Base-by-base conservation (phyloP, 2,888 invertebrate species). In the Mongoloraphidia duomilia region DNA sequence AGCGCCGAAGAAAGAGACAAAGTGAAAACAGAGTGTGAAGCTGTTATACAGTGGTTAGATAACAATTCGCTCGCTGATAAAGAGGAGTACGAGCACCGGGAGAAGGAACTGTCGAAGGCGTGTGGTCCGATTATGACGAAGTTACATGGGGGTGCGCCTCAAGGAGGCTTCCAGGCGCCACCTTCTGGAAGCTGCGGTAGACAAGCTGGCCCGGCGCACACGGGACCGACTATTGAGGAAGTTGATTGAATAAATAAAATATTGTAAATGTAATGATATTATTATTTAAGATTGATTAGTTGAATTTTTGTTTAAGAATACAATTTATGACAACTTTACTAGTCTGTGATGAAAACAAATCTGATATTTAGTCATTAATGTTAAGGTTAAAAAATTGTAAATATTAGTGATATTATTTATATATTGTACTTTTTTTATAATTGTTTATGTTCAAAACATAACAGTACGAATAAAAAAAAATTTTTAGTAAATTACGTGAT, bases 31-130 rank as follows among this genome's bases (percentile, higher is more conserved):
- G 69, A 72, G 53, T 79, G 79, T 57, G 74, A 77, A 0, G 75
- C 76, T 3, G 69, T 72, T 34, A 60, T 84, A 45, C 68, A 70
- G 46, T 85, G 84, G 84, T 63, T 84, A 51, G 84, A 84, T 55
- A 68, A 65, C 48, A 84, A 84, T 63, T 66, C 74, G 9, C 62
- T 78, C 46, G 83, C 82, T 4, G 81, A 81, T 49, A 77, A 75
- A 58, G 79, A 77, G 1, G 82, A 84, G 59, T 81, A 74, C 56
- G 78, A 80, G 51, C 72, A 77, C 51, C 79, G 78, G 60, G 62
- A 75, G 53, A 72, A 75, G 53, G 73, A 77, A 44, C 46, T 72
- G 14, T 65, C 65, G 1, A 61, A 63, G 35, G 49, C 63, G 13
- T 73, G 71, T 57, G 65, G 64, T 69, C 63, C 82, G 0, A 64